phyloP scores from a whole-genome alignment of 2,113 vertebrate species.

The Pionites leucogaster region DNA sequence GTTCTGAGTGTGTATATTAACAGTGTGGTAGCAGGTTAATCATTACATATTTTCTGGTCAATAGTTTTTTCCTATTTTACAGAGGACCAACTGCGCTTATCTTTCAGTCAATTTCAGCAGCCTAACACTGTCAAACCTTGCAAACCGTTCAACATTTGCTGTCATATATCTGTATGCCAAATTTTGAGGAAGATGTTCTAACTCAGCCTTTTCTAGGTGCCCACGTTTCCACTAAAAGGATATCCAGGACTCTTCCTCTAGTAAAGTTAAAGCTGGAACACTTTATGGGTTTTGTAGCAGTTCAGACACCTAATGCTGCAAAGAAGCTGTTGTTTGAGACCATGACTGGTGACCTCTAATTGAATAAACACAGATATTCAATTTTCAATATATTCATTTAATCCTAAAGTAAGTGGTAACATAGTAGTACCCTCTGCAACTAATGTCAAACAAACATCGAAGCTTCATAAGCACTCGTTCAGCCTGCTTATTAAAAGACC shows the following conservation, averaged over 20 bases:
- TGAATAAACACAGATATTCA: not conserved
- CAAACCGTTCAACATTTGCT: not conserved
- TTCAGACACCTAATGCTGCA: not conserved
- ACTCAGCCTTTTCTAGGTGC: not conserved
- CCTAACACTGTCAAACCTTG: not conserved
- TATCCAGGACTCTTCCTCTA: not conserved
- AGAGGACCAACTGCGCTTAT: not conserved
- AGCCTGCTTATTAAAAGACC: not conserved
- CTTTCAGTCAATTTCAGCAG: not conserved
- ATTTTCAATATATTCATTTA: not conserved
- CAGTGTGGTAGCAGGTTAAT: not conserved
- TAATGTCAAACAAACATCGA: not conserved
- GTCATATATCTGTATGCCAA: not conserved
- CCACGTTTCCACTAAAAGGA: not conserved
- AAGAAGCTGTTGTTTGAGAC: not conserved
- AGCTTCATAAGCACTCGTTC: not conserved
- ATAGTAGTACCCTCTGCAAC: not conserved
- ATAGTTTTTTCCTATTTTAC: not conserved
- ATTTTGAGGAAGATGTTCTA: not conserved
- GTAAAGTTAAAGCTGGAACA: not conserved
- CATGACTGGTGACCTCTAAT: not conserved
- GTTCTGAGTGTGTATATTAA: not conserved
- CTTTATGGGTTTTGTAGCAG: not conserved
- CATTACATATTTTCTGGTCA: constrained; percentile 14
- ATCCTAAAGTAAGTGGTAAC: not conserved